Evolutionary conservation across 2,888 invertebrate genomes (phyloP).

Genomic region (Erynnis tages): DNA sequence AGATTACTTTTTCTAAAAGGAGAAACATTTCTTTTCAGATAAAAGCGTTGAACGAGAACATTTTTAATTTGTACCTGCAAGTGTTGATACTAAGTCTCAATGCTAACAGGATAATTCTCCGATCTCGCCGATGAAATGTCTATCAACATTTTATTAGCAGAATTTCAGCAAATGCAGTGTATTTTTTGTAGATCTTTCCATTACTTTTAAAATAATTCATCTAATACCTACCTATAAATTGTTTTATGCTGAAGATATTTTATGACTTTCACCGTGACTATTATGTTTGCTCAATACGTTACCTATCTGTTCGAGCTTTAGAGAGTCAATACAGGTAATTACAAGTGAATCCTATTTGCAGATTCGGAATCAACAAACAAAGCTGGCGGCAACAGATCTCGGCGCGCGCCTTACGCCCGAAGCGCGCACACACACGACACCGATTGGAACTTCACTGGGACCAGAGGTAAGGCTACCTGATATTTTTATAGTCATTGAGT

Average conservation of each 20-base stretch:
- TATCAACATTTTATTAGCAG: too few relatives aligned
- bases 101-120: too few relatives aligned
- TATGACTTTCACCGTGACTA: too few relatives aligned
- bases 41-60: neutral
- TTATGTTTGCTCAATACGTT: too few relatives aligned
- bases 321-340: neutral
- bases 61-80: neutral
- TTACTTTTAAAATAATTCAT: too few relatives aligned
- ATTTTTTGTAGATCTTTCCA: too few relatives aligned
- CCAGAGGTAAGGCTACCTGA: conserved; percentile 53
- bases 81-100: neutral
- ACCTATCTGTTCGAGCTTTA: neutral
- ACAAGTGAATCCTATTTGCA: conserved; percentile 41
- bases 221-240: too few relatives aligned
- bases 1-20: neutral
- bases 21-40: neutral
- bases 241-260: too few relatives aligned
- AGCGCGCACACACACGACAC: conserved; percentile 66
- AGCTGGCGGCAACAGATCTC: conserved; percentile 60
- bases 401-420: conserved; percentile 66
- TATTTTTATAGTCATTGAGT: neutral
- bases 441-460: conserved; percentile 76
- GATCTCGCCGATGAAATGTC: too few relatives aligned
- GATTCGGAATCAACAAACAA: conserved; percentile 52
- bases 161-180: too few relatives aligned